Evolutionary conservation across 2,888 invertebrate genomes (phyloP).

Genomic region (Agriopis leucophaearia): DNA sequence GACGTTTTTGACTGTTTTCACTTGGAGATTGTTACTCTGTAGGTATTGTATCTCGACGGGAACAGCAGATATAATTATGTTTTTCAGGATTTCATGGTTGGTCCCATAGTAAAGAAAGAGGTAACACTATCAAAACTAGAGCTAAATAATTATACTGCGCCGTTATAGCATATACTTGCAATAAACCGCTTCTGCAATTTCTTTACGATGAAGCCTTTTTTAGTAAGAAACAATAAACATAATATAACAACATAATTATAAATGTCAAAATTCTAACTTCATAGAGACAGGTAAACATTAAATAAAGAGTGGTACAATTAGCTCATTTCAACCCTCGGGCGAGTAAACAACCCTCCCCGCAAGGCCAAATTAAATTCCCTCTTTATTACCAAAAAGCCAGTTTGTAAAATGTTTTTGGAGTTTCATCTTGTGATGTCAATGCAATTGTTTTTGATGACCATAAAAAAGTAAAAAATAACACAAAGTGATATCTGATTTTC

Average conservation of each 20-base stretch:
- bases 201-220: no score
- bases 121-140: no score
- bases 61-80: no score
- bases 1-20: no score
- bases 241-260: conserved; percentile 15
- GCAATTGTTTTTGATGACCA: not conserved
- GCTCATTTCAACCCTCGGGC: conserved; percentile 20
- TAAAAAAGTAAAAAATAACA: not conserved
- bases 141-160: no score
- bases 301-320: conserved; percentile 27
- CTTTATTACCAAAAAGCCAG: conserved; percentile 35
- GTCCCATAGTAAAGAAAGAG: no score
- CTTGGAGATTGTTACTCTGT: no score
- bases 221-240: not conserved
- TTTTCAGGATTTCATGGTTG: no score
- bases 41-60: no score
- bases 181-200: no score
- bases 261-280: conserved; percentile 6
- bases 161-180: no score
- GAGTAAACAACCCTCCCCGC: conserved; percentile 32
- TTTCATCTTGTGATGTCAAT: not conserved
- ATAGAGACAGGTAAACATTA: conserved; percentile 26
- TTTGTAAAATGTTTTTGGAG: conserved; percentile 13
- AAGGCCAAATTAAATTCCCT: conserved; percentile 39
- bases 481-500: no score